Conservation (phyloP, 2,888 invertebrate species). For the Syrista parreyssii region DNA sequence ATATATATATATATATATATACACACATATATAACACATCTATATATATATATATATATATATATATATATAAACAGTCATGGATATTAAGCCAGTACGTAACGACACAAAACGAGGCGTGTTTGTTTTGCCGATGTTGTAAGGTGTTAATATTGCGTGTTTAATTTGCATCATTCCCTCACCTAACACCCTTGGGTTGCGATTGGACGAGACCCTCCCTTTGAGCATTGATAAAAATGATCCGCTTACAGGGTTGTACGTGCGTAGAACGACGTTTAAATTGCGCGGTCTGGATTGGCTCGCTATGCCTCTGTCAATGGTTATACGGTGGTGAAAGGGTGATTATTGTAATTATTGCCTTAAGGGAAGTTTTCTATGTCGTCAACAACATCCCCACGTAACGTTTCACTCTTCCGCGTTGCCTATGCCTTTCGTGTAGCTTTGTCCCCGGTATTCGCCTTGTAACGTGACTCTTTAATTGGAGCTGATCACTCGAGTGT, state of each 20-base stretch:
- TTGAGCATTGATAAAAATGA: not conserved
- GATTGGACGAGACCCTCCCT: not conserved
- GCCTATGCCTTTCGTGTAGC: not conserved
- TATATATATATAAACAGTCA: not conserved
- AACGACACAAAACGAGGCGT: not conserved
- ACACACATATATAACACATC: conserved; percentile 5
- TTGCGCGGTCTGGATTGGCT: not conserved
- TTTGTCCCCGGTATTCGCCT: not conserved
- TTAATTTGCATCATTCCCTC: not conserved
- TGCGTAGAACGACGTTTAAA: not conserved
- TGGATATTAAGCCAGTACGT: conserved; percentile 1
- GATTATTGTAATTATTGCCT: not conserved
- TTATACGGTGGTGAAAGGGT: not conserved
- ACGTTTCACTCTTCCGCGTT: not conserved
- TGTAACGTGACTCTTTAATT: not conserved
- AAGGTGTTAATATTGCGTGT: conserved; percentile 3
- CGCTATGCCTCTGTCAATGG: not conserved
- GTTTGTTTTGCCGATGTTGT: not conserved
- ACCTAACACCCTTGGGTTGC: not conserved
- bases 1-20: conserved; percentile 3
- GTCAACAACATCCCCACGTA: not conserved
- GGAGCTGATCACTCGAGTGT: not conserved
- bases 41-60: conserved; percentile 1
- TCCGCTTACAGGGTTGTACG: not conserved
- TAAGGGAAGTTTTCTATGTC: not conserved